Conservation (phyloP, 2,888 invertebrate genomes). For the Cheilosia vernalis region DNA sequence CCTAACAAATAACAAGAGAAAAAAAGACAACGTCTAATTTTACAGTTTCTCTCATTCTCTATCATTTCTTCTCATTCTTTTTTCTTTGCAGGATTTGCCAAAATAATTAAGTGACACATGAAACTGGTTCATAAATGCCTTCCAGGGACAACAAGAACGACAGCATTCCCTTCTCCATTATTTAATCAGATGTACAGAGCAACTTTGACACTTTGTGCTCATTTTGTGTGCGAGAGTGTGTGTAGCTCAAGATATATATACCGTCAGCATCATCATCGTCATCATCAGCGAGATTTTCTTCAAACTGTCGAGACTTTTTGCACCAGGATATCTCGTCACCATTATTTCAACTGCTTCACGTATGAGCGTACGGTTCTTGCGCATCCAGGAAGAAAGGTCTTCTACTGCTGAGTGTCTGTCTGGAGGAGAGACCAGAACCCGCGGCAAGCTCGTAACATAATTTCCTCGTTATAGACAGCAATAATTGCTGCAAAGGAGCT, state of each 20-base stretch:
- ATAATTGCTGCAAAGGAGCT: neutral
- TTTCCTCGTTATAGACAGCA: constrained; percentile 28
- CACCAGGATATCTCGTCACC: constrained; percentile 25
- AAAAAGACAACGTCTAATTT: constrained; percentile 39
- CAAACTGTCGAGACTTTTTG: constrained; percentile 42
- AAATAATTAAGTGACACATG: constrained; percentile 72
- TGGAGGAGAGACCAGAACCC: constrained; percentile 19
- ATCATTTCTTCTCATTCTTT: constrained; percentile 13
- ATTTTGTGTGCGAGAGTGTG: constrained; percentile 26
- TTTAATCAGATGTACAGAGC: constrained; percentile 66
- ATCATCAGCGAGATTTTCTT: constrained; percentile 35
- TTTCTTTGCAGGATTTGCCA: constrained; percentile 66
- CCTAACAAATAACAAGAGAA: constrained; percentile 12
- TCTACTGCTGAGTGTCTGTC: constrained; percentile 38
- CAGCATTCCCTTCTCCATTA: constrained; percentile 47
- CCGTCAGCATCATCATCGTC: constrained; percentile 7
- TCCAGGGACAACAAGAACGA: constrained; percentile 43
- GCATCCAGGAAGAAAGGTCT: constrained; percentile 41
- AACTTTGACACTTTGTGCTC: constrained; percentile 72
- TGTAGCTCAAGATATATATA: constrained; percentile 12
- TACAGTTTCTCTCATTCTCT: constrained; percentile 39
- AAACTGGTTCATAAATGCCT: constrained; percentile 73
- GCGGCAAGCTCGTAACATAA: constrained; percentile 39
- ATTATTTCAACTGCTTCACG: constrained; percentile 22
- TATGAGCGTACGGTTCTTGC: constrained; percentile 39